Conservation (phyloP, 2,797 vertebrate genomes). For the Eulemur mongoz region DNA sequence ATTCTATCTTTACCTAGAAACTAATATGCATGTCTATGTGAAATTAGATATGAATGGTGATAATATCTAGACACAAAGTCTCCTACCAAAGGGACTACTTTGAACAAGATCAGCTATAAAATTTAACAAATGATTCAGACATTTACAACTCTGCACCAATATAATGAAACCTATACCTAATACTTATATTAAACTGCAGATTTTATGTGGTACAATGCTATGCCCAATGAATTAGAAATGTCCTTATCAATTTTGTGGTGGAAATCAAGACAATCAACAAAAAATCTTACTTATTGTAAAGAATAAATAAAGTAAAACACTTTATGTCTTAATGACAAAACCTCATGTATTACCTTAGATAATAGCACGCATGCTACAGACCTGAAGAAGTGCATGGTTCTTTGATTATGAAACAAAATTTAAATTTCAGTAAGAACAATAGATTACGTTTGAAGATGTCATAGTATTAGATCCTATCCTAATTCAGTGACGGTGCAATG, state of each 20-base stretch:
- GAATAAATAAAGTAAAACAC: slow-evolving; percentile 82
- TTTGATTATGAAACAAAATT: slow-evolving; percentile 67
- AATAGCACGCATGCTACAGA: slow-evolving; percentile 39
- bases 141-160: slow-evolving; percentile 82
- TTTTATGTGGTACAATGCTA: slow-evolving; percentile 83
- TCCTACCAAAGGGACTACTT: slow-evolving; percentile 74
- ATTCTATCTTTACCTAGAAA: background rate
- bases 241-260: slow-evolving; percentile 78
- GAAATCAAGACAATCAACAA: slow-evolving; percentile 77
- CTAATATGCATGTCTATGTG: background rate
- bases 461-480: slow-evolving; percentile 73
- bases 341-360: slow-evolving; percentile 70
- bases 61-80: slow-evolving; percentile 65
- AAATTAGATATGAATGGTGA: slow-evolving; percentile 48
- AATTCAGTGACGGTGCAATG: slow-evolving; percentile 51
- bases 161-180: slow-evolving; percentile 80
- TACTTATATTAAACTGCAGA: slow-evolving; percentile 83
- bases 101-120: slow-evolving; percentile 80
- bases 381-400: slow-evolving; percentile 53
- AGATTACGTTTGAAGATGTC: slow-evolving; percentile 60
- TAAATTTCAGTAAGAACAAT: slow-evolving; percentile 67
- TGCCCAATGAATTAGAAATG: slow-evolving; percentile 83
- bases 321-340: slow-evolving; percentile 78
- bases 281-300: slow-evolving; percentile 80
- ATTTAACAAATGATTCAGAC: slow-evolving; percentile 83